phyloP scores from a whole-genome alignment of 1,140 invertebrate genomes.

The Drosophila kepulauana region DNA sequence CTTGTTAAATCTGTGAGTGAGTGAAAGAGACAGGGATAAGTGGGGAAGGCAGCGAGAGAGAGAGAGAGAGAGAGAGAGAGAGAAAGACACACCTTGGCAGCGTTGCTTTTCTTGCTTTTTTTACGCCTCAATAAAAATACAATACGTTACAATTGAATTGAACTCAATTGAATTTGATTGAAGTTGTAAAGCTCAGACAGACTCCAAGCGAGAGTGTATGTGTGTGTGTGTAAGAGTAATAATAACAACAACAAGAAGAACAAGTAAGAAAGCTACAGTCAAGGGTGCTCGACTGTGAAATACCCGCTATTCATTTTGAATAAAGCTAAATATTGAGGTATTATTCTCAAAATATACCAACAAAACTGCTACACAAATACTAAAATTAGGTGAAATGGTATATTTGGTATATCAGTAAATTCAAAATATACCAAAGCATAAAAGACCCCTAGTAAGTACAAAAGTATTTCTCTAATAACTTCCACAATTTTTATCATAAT shows the following conservation, averaged over 20 bases:
- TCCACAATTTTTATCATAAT: too few species aligned
- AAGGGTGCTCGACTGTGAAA: too few species aligned
- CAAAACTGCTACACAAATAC: too few species aligned
- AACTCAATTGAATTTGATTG: conserved; percentile 84
- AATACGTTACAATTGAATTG: conserved; percentile 84
- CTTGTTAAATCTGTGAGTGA: conserved; percentile 72
- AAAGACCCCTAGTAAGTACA: too few species aligned
- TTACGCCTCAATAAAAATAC: conserved; percentile 84
- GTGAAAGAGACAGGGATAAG: conserved; percentile 30
- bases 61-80: neutral
- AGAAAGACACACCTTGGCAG: conserved; percentile 18
- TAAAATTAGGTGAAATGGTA: too few species aligned
- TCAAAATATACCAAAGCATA: too few species aligned
- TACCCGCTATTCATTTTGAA: too few species aligned
- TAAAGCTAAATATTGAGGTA: too few species aligned
- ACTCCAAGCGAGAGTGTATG: conserved; percentile 16
- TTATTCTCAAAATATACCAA: too few species aligned
- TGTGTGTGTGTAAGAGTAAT: conserved; percentile 15
- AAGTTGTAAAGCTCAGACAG: conserved; percentile 81
- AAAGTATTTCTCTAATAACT: too few species aligned
- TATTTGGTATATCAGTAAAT: too few species aligned
- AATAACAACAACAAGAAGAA: conserved; percentile 55
- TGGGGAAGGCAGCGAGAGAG: neutral
- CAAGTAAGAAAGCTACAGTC: too few species aligned
- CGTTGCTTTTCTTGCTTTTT: conserved; percentile 54